These are phyloP conservation scores for Mionectes macconnelli DNA, from an alignment of 2,113 vertebrate genomes.

Conservation along the genomic window DNA sequence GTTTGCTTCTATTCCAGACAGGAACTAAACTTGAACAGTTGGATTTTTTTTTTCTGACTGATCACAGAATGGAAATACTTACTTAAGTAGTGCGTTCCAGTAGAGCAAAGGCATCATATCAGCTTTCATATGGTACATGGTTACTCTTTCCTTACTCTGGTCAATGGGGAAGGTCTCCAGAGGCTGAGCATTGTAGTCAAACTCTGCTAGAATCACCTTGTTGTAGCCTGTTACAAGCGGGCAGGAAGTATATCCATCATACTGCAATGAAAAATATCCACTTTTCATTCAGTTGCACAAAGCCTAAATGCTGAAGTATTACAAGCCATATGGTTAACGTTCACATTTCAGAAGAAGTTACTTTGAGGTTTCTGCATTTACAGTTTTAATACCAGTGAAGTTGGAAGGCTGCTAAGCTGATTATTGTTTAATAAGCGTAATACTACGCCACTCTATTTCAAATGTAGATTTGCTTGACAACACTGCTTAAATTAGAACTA, in stretches of 20 bases:
- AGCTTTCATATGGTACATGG: conserved; percentile 95
- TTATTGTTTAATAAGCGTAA: background rate
- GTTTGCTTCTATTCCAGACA: background rate
- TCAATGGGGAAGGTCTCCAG: conserved; percentile 96
- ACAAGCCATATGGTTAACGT: background rate
- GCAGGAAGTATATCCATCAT: conserved; percentile 96
- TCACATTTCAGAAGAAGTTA: background rate
- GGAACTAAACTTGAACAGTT: background rate
- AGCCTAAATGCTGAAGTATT: background rate
- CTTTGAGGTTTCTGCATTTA: background rate
- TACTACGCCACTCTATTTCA: background rate
- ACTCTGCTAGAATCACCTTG: conserved; percentile 92
- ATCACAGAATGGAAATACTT: conserved; percentile 22
- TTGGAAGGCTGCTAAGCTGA: background rate
- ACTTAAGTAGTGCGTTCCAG: conserved; percentile 91
- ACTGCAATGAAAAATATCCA: conserved; percentile 73
- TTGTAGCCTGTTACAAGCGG: conserved; percentile 91
- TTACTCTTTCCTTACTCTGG: conserved; percentile 88
- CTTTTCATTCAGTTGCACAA: background rate
- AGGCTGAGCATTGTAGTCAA: conserved; percentile 86
- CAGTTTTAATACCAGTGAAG: background rate
- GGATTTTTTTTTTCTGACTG: background rate
- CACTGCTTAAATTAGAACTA: background rate
- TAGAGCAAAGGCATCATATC: conserved; percentile 94
- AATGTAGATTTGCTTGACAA: background rate